These are phyloP conservation scores for Netelia melanura DNA, from an alignment of 2,888 invertebrate species.

Conservation along the genomic window DNA sequence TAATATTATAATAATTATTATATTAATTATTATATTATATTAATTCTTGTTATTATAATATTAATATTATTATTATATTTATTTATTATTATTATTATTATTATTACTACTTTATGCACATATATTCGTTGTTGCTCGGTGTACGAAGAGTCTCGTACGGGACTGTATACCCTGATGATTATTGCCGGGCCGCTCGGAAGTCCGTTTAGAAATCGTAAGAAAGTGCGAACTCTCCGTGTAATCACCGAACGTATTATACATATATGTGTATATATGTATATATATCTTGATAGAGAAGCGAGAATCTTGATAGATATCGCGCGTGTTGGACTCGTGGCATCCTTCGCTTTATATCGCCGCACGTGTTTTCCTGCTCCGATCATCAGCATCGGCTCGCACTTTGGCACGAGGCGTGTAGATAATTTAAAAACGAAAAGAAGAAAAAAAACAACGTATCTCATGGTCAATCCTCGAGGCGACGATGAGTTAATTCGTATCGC, in stretches of 20 bases:
- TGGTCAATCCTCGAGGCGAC: conserved; percentile 20
- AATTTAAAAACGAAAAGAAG: not conserved
- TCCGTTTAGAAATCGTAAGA: conserved; percentile 77
- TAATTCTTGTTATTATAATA: no score
- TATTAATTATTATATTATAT: no score
- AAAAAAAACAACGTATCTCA: not conserved
- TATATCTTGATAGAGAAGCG: not conserved
- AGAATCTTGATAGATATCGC: conserved; percentile 47
- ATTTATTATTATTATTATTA: no score
- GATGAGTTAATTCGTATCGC: conserved; percentile 33
- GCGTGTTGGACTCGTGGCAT: conserved; percentile 26
- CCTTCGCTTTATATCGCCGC: conserved; percentile 33
- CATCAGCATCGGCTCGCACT: conserved; percentile 15
- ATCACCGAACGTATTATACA: conserved; percentile 2
- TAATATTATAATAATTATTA: no score
- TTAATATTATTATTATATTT: no score
- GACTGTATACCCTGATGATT: conserved; percentile 51
- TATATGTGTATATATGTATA: not conserved
- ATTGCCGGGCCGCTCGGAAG: conserved; percentile 69
- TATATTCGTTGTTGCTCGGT: not conserved
- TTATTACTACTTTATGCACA: no score
- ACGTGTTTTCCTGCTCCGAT: conserved; percentile 49
- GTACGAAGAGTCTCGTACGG: not conserved
- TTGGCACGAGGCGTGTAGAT: conserved; percentile 22
- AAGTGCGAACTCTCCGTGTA: conserved; percentile 72